Base-by-base conservation (phyloP, 2,888 invertebrate species). In the Tipula unca region DNA sequence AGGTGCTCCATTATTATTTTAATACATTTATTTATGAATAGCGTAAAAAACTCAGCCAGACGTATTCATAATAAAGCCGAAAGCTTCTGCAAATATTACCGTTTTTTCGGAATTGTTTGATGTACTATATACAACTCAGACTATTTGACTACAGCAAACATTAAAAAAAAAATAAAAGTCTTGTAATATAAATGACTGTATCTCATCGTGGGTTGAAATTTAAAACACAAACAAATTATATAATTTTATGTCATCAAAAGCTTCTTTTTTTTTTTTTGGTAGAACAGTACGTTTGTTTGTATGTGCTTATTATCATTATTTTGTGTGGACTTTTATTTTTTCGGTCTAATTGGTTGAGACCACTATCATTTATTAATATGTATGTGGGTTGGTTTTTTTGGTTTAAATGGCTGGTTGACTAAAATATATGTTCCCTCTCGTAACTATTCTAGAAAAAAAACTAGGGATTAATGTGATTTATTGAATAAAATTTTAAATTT, bases 261-360 rank as follows among this genome's bases (percentile, higher is more conserved):
- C 48, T 48, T 39, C 13, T 48, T 4, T 8, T 17, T 48, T 48
- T 48, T 17, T 48, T 4, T 48, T 48, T 1, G 69, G 8, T 69
- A 3, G 25, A 8, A 10, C 69, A 69, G 8, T 69, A 17, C 48
- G 69, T 69, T 25, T 69, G 25, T 69, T 69, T 20, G 3, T 69
- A 69, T 69, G 25, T n/a, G 69, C 69, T 69, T 69, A 69, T 69
- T 69, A 69, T 69, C 69, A 69, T 54, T 54, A 54, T 17, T 6
- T 13, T 54, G 48, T 54, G 48, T 69, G 69, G 25, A 69, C 10
- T 69, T 69, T 10, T 69, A 17, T 69, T 20, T 69, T 69, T 69
- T 69, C 69, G 69, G 69, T 69, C 69, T 69, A 69, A 69, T 69
- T 69, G 69, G 69, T 69, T 25, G 69, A 69, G 69, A 69, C 69